These are phyloP conservation scores for Gymnocephalus cernua DNA, from an alignment of 2,113 vertebrate species.

Conservation along the genomic window DNA sequence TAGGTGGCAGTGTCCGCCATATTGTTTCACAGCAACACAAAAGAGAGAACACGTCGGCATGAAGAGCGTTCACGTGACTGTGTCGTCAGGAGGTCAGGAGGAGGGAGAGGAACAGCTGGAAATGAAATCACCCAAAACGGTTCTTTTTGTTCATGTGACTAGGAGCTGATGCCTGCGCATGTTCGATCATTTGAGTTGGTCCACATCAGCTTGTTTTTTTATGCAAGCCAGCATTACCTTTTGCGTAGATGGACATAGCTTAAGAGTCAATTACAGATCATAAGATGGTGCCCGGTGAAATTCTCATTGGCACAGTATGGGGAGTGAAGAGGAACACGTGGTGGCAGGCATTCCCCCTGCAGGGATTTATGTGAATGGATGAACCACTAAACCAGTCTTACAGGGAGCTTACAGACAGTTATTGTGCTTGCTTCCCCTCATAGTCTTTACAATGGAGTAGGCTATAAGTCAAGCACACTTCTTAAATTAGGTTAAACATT, in stretches of 20 bases:
- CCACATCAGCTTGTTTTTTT: constrained; percentile 4
- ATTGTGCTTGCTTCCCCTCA: constrained; percentile 24
- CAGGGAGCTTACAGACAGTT: constrained; percentile 55
- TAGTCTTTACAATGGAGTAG: constrained; percentile 9
- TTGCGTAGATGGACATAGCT: not conserved
- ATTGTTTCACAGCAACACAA: not conserved
- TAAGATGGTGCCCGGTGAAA: constrained; percentile 43
- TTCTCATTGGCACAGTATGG: constrained; percentile 6
- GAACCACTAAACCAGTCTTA: constrained; percentile 53
- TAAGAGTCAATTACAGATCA: constrained; percentile 14
- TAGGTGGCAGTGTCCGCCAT: constrained; percentile 62
- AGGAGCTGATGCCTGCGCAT: not conserved
- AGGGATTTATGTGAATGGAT: constrained; percentile 62
- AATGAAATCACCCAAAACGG: constrained; percentile 57
- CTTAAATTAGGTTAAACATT: not conserved
- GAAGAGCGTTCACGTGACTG: constrained; percentile 32
- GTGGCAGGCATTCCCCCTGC: constrained; percentile 46
- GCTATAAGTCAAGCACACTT: not conserved
- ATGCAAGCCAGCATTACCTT: not conserved
- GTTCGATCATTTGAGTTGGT: not conserved
- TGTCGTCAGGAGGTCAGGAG: not conserved
- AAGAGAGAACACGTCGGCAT: constrained; percentile 5
- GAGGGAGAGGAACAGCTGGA: constrained; percentile 67
- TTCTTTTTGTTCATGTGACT: constrained; percentile 44
- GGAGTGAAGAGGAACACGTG: constrained; percentile 55